Evolutionary conservation across 1,140 invertebrate species (phyloP).

Genomic region (Drosophila burlai): DNA sequence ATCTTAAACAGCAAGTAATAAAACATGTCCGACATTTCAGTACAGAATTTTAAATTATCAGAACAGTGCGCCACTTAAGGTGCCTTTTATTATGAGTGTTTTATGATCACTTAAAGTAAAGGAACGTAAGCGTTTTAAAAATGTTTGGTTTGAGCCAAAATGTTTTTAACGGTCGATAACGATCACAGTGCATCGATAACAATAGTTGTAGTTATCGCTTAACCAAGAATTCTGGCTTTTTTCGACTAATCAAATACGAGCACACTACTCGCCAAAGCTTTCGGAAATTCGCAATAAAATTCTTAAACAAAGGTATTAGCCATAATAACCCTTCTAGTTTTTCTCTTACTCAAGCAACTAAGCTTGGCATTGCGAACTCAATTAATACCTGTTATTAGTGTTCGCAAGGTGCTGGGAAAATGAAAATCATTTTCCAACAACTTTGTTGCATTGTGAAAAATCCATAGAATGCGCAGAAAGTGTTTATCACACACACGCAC

Average conservation of each 20-base stretch:
- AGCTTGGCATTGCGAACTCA: neutral
- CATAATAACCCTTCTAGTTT: neutral
- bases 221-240: neutral
- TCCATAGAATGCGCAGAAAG: constrained; percentile 44
- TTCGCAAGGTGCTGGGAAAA: neutral
- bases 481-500: constrained; percentile 46
- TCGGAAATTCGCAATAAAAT: constrained; percentile 39
- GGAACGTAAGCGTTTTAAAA: neutral
- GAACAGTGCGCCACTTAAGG: too few relatives aligned
- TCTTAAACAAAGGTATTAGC: constrained; percentile 34
- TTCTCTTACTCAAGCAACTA: neutral
- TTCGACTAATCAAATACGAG: neutral
- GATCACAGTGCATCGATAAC: neutral
- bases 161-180: constrained; percentile 1
- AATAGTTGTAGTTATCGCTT: neutral
- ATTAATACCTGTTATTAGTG: neutral
- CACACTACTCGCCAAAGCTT: constrained; percentile 22
- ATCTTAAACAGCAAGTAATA: constrained; percentile 5
- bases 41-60: neutral
- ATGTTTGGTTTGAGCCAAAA: neutral
- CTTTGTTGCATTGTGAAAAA: constrained; percentile 40
- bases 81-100: neutral
- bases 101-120: neutral
- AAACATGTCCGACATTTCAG: constrained; percentile 4
- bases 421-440: neutral